These are phyloP conservation scores for Pseudomyrmex dendroicus DNA, from an alignment of 1,140 invertebrate genomes.

Conservation along the genomic window DNA sequence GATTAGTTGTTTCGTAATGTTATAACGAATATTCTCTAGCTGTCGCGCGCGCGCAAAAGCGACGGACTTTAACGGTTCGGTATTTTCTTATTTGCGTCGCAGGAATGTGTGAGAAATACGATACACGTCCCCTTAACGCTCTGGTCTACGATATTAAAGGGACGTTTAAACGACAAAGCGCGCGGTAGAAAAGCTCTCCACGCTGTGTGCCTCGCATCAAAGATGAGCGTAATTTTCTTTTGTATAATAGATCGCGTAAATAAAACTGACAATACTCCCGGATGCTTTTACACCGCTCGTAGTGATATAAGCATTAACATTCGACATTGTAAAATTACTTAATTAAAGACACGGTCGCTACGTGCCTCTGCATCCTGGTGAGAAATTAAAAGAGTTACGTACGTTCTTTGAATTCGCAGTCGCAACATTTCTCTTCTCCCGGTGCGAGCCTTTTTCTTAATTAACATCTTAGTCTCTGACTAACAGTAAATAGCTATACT, in stretches of 20 bases:
- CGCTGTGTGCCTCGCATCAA: neutral
- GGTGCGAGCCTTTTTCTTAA: constrained; percentile 26
- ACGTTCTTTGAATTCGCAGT: constrained; percentile 44
- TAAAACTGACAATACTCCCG: neutral
- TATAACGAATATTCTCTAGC: constrained; percentile 5
- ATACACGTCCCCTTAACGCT: constrained; percentile 37
- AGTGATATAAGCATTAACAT: constrained; percentile 50
- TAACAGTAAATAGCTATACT: constrained; percentile 33
- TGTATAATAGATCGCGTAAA: too few relatives aligned
- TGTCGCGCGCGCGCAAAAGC: constrained; percentile 11
- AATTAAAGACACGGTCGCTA: constrained; percentile 37
- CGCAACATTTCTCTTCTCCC: constrained; percentile 43
- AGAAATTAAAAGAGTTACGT: constrained; percentile 18
- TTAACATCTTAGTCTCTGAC: constrained; percentile 25
- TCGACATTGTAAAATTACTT: constrained; percentile 49
- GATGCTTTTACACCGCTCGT: neutral
- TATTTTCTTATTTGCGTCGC: constrained; percentile 49
- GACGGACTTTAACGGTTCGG: constrained; percentile 40
- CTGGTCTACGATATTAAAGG: constrained; percentile 42
- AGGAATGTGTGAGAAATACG: constrained; percentile 39
- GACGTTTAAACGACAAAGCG: constrained; percentile 27
- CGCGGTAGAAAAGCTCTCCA: neutral
- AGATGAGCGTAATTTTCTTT: neutral
- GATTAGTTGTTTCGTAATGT: constrained; percentile 49
- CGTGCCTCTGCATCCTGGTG: constrained; percentile 12